Percentiles rank a stretch among this genome's conserved stretches.
phyloP scores from a whole-genome alignment of 2,888 invertebrate species.

The Diaperis boleti region DNA sequence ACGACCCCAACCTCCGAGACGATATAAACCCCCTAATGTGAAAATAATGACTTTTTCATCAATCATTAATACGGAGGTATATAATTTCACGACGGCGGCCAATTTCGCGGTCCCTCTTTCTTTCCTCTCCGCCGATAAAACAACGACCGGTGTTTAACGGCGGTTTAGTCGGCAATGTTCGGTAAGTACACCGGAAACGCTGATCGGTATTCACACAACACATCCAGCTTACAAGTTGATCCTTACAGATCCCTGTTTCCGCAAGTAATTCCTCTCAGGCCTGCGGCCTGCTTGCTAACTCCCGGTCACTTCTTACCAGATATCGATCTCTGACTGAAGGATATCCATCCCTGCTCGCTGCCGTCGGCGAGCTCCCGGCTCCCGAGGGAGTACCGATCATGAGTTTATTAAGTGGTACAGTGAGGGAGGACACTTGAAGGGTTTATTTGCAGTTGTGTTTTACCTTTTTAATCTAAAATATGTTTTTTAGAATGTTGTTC shows the following conservation, averaged over 20 bases:
- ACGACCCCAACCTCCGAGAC: not conserved
- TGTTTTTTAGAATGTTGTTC: too few relatives aligned
- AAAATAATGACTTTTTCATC: constrained; percentile 22
- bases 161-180: constrained; percentile 43
- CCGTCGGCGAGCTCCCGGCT: constrained; percentile 19
- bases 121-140: not conserved
- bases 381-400: constrained; percentile 36
- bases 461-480: too few relatives aligned
- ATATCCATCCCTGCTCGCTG: constrained; percentile 45
- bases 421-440: too few relatives aligned
- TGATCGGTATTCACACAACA: constrained; percentile 62
- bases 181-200: constrained; percentile 50
- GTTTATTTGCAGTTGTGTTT: too few relatives aligned
- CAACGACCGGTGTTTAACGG: constrained; percentile 14
- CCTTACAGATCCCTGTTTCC: constrained; percentile 62
- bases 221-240: constrained; percentile 62
- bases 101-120: not conserved
- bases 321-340: constrained; percentile 56
- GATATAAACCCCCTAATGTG: constrained; percentile 11
- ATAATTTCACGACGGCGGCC: not conserved
- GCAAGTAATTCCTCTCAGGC: constrained; percentile 61
- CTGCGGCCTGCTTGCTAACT: constrained; percentile 57
- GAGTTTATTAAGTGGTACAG: constrained; percentile 42
- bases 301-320: constrained; percentile 58
- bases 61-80: constrained; percentile 2